Base-by-base conservation (phyloP, 2,797 vertebrate species). In the Buceros bicornis region DNA sequence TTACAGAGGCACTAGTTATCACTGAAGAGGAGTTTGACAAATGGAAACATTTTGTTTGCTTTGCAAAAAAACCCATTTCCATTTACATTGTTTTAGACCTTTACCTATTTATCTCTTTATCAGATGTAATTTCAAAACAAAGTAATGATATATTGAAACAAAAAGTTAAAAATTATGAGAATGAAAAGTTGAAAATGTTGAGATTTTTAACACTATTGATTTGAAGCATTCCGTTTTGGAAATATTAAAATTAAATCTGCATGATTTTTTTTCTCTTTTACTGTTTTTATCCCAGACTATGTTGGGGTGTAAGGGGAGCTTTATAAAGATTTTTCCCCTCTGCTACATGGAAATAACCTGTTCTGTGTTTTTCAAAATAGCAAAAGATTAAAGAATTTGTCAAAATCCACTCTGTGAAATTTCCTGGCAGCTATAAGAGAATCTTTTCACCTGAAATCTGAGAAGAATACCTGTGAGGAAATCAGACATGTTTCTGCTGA, bases 301-400 rank as follows among this genome's bases (percentile, higher is more conserved):
- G 14, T 83, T 56, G 54, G 28, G 80, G 10, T 50, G 20, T 67
- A 87, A 28, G 50, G 78, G 57, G 24, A 90, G 65, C 67, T 90
- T 94, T 64, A 53, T 78, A 83, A 85, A 81, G 33, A 50, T 83
- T 87, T 37, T 73, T 16, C 18, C 51, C 28, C 54, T 90, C 50
- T 93, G 54, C 50, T 95, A 69, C 29, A 86, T 85, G 58, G 53
- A 78, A 94, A 93, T 95, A 57, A 94, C 50, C 94, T 80, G 90
- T 80, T 73, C 67, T 64, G 7, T 76, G 67, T 56, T 95, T 93
- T 91, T 90, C 54, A 72, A 58, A 83, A 37, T 28, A 83, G 43
- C 10, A 69, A 56, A 94, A 76, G n/a, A 87, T 87, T 69, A 91
- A 86, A 86, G 58, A 12, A 83, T 95, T 45, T 90, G 50, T 74